A percentile compares a stretch with the other conserved stretches of the same genome.
Conservation (phyloP, 2,888 invertebrate genomes). For the Hoplodrina ambigua region DNA sequence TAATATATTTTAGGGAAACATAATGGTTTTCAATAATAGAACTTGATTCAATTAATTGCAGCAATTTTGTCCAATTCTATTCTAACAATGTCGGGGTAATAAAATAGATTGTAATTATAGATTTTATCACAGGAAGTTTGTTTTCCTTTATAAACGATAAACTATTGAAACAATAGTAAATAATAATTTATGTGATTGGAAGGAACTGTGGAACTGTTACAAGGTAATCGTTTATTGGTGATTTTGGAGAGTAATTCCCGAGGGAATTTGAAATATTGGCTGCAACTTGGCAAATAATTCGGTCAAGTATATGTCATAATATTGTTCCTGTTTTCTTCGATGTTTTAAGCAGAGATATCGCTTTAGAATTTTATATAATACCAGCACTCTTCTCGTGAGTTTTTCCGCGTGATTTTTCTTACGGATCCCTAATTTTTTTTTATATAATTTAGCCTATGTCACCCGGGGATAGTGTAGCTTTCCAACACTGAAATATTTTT, state of each 20-base stretch:
- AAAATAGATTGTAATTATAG: conserved; percentile 33
- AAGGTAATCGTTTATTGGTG: not conserved
- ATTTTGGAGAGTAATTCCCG: conserved; percentile 15
- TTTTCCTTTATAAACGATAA: conserved; percentile 5
- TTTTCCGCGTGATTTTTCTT: too few species aligned
- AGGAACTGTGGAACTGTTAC: not conserved
- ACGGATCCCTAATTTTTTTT: too few species aligned
- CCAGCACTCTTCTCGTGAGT: too few species aligned
- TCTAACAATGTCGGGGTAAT: conserved; percentile 9
- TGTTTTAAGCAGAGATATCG: too few species aligned
- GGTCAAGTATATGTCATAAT: too few species aligned
- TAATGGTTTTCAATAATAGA: not conserved
- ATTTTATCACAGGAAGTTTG: conserved; percentile 16
- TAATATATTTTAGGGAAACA: not conserved
- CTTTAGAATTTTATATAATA: too few species aligned
- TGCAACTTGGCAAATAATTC: too few species aligned
- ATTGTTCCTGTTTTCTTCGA: too few species aligned
- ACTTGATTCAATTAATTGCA: conserved; percentile 16
- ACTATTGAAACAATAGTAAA: conserved; percentile 5
- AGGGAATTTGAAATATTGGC: conserved; percentile 10
- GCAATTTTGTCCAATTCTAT: conserved; percentile 23
- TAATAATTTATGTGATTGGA: conserved; percentile 19
- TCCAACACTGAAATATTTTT: too few species aligned
- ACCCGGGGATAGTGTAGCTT: too few species aligned
- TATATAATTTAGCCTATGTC: too few species aligned